phyloP scores from a whole-genome alignment of 2,888 invertebrate species.

The Tanytarsus gracilentus region DNA sequence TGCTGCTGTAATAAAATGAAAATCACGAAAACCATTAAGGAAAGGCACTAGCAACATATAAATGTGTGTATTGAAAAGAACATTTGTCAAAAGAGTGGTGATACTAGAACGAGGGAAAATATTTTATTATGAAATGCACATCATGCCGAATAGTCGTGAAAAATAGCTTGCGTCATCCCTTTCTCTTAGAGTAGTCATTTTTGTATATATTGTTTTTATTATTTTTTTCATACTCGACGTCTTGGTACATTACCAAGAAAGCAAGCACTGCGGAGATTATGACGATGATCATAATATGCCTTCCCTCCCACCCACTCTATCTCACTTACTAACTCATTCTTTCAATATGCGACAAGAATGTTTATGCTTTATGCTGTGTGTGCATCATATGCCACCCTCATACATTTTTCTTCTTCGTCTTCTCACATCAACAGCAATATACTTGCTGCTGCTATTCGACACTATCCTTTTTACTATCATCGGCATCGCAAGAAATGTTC shows the following conservation, averaged over 20 bases:
- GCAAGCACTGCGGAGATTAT: constrained; percentile 21
- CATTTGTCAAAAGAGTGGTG: too few species aligned
- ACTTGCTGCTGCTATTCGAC: not conserved
- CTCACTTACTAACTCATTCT: too few species aligned
- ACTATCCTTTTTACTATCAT: not conserved
- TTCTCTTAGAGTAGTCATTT: not conserved
- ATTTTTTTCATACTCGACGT: not conserved
- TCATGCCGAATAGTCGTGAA: constrained; percentile 22
- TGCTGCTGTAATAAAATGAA: too few species aligned
- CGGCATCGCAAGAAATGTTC: too few species aligned
- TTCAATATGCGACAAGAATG: not conserved
- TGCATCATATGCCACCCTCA: constrained; percentile 1
- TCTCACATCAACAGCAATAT: not conserved
- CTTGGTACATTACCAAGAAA: not conserved
- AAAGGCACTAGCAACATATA: too few species aligned
- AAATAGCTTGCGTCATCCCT: constrained; percentile 23
- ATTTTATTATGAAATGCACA: constrained; percentile 18
- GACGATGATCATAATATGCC: constrained; percentile 6
- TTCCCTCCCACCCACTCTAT: not conserved
- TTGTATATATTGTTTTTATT: not conserved
- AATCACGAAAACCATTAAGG: too few species aligned
- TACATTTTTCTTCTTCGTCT: too few species aligned
- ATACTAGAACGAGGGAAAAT: not conserved
- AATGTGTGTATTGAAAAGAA: too few species aligned
- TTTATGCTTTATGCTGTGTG: constrained; percentile 1